Percentiles rank a stretch among this genome's conserved stretches.
These are phyloP conservation scores for Ips nitidus DNA, from an alignment of 1,140 invertebrate genomes.

Conservation along the genomic window DNA sequence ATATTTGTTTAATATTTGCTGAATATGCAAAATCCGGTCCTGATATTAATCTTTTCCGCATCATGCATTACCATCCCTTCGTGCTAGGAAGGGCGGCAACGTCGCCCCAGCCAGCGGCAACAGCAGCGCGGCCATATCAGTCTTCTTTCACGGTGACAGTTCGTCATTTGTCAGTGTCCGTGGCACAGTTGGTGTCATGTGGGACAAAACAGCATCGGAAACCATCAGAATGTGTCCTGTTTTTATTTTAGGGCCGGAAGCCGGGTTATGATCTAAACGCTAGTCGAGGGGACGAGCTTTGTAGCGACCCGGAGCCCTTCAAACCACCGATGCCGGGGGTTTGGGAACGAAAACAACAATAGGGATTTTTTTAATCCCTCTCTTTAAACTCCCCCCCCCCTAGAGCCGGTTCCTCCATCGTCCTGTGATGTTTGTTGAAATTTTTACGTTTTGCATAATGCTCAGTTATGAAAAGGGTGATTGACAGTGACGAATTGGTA, in stretches of 20 bases:
- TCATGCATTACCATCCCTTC: slow-evolving; percentile 26
- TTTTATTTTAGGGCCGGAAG: slow-evolving; percentile 8
- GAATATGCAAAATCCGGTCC: slow-evolving; percentile 11
- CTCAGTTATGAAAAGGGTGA: slow-evolving; percentile 18
- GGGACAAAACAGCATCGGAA: slow-evolving; percentile 53
- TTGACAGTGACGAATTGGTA: slow-evolving; percentile 19
- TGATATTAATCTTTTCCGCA: slow-evolving; percentile 21
- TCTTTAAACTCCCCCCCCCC: too few relatives aligned
- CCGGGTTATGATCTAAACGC: slow-evolving; percentile 44
- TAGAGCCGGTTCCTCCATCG: too few relatives aligned
- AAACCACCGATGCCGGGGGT: slow-evolving; percentile 3
- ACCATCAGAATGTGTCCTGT: slow-evolving; percentile 46
- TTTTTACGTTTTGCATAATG: slow-evolving; percentile 31
- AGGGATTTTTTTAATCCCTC: slow-evolving; percentile 51
- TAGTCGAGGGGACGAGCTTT: slow-evolving; percentile 49
- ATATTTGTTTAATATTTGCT: too few relatives aligned
- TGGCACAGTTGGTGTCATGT: slow-evolving; percentile 53
- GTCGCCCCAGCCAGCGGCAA: slow-evolving; percentile 7
- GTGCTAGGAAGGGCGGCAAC: background rate
- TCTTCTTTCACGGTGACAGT: slow-evolving; percentile 54
- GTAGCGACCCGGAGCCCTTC: slow-evolving; percentile 40
- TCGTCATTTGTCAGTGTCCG: slow-evolving; percentile 54
- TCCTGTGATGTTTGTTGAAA: slow-evolving; percentile 42
- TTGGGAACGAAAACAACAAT: slow-evolving; percentile 42
- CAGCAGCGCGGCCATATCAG: slow-evolving; percentile 52